Conservation (phyloP, 2,113 vertebrate genomes). For the Halcyon senegalensis region DNA sequence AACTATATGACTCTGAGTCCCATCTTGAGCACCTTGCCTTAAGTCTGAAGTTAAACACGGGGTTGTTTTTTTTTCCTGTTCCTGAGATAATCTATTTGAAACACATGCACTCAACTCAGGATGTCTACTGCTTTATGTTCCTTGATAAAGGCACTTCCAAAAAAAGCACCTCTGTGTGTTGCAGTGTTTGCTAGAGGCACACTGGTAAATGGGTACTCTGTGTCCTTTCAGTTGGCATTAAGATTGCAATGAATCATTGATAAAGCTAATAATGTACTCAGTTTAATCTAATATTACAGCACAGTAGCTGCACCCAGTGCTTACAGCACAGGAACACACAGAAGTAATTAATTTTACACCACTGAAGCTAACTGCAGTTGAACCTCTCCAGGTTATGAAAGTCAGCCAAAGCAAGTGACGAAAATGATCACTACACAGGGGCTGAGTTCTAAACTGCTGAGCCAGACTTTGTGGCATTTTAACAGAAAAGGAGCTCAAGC, state of each 20-base stretch:
- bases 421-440: neutral
- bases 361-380: conserved; percentile 13
- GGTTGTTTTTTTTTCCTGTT: fast-evolving
- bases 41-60: neutral
- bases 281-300: conserved; percentile 62
- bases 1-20: neutral
- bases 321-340: conserved; percentile 46
- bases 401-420: neutral
- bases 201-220: conserved; percentile 32
- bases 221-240: conserved; percentile 45
- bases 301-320: conserved; percentile 27
- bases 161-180: neutral
- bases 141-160: neutral
- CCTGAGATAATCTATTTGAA: conserved; percentile 2
- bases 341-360: conserved; percentile 54
- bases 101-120: neutral
- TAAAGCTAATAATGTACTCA: conserved; percentile 58
- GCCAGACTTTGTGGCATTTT: neutral
- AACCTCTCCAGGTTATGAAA: conserved; percentile 21
- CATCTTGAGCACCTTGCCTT: neutral
- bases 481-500: neutral
- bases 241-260: conserved; percentile 59
- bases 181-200: conserved; percentile 38
- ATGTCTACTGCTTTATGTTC: neutral
- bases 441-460: neutral